Conservation (phyloP, 2,888 invertebrate species). For the Leucoma salicis region DNA sequence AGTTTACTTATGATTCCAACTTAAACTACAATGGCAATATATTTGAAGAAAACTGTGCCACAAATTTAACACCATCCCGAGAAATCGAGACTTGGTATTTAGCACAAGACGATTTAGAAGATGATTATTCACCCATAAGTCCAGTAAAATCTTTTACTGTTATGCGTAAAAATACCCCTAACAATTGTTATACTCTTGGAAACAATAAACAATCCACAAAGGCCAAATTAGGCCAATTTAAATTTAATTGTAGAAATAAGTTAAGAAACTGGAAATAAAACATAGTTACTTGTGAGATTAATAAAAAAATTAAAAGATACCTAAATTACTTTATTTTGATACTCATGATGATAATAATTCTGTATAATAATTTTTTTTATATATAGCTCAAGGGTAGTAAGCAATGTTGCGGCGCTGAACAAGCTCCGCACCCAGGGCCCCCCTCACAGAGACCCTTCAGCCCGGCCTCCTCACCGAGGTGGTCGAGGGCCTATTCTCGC, state of each 20-base stretch:
- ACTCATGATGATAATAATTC: no score
- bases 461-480: no score
- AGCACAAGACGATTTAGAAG: slow-evolving; percentile 27
- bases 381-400: no score
- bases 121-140: slow-evolving; percentile 10
- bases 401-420: no score
- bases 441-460: no score
- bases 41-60: slow-evolving; percentile 27
- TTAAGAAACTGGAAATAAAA: slow-evolving; percentile 34
- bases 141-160: slow-evolving; percentile 33
- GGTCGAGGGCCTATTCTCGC: no score
- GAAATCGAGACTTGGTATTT: slow-evolving; percentile 61
- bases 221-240: slow-evolving; percentile 48
- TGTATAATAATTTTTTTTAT: no score
- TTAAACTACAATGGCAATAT: slow-evolving; percentile 18
- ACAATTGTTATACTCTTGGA: neutral
- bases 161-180: slow-evolving; percentile 18
- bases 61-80: slow-evolving; percentile 37
- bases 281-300: neutral
- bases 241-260: slow-evolving; percentile 47
- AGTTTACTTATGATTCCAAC: slow-evolving; percentile 1
- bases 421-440: no score
- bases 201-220: slow-evolving; percentile 10
- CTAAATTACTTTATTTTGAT: no score
- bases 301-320: neutral